These are phyloP conservation scores for Lates japonicus DNA, from an alignment of 2,797 vertebrate genomes.

Conservation along the genomic window DNA sequence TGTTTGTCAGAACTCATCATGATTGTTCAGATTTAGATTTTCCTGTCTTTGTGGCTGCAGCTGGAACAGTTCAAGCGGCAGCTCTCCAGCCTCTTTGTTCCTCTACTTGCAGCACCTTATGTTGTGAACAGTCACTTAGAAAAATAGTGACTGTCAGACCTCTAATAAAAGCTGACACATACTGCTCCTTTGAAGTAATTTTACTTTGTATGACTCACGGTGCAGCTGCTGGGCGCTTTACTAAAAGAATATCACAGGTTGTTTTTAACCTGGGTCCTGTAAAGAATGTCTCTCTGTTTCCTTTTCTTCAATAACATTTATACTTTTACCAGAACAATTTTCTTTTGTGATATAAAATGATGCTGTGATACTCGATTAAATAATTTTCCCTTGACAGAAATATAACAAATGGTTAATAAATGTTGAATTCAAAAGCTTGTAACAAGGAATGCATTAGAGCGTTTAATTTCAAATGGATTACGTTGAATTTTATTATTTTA, in stretches of 20 bases:
- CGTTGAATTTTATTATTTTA: too few relatives aligned
- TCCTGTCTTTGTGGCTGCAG: not conserved
- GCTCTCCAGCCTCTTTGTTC: slow-evolving; percentile 51
- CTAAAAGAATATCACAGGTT: slow-evolving; percentile 24
- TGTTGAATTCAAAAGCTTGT: too few relatives aligned
- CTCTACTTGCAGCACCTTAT: slow-evolving; percentile 42
- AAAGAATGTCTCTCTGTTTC: not conserved
- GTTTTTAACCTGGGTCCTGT: not conserved
- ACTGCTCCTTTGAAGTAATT: slow-evolving; percentile 70
- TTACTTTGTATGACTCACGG: slow-evolving; percentile 54
- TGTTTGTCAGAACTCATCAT: not conserved
- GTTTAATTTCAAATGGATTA: too few relatives aligned
- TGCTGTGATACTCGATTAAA: too few relatives aligned
- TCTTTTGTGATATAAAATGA: too few relatives aligned
- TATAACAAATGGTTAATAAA: too few relatives aligned
- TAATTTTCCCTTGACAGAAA: too few relatives aligned
- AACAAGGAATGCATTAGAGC: too few relatives aligned
- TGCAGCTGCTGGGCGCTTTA: slow-evolving; percentile 47
- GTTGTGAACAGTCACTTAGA: slow-evolving; percentile 50
- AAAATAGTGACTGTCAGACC: slow-evolving; percentile 48
- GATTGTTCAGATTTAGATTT: not conserved
- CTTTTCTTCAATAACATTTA: not conserved
- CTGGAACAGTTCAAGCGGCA: not conserved
- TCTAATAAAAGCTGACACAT: slow-evolving; percentile 66
- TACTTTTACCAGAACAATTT: not conserved